Base-by-base conservation (phyloP, 2,888 invertebrate genomes). In the Pheosia tremula region DNA sequence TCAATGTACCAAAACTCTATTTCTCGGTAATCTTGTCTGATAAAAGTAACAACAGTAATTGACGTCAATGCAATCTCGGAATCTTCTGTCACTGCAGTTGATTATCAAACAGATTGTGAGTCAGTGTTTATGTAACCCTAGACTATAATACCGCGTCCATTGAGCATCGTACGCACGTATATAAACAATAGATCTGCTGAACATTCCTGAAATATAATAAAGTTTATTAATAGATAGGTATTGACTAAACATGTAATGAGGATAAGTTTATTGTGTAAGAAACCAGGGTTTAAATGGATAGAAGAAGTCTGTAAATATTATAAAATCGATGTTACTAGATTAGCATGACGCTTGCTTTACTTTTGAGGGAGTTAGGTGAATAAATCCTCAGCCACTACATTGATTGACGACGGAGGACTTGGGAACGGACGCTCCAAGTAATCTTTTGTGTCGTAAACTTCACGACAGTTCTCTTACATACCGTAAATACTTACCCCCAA, bases 91-190 rank as follows among this genome's bases (percentile, higher is more conserved):
- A 55, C 13, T 55, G 38, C 55, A 55, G 11, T 55, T 55, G 39
- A 55, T 55, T 55, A 55, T 39, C 55, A 55, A 6, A 37, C 37
- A n/a, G 39, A 55, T 55, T 13, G 55, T 78, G 78, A 77, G 61
- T 78, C 79, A 79, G 66, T 75, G 78, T 78, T 75, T 78, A 75
- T 64, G 61, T 63, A 63, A 56, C 63, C 57, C 61, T 62, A 60
- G 61, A 63, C 61, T 59, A 73, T 64, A 61, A 64, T 37, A 63
- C 63, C 50, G 62, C 37, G 24, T 65, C 58, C 64, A 68, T 67
- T 77, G 41, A 58, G 38, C 37, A 66, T 72, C 63, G 55, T 63
- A 63, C 63, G 52, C 10, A 58, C 54, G 53, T 53, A 58, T 13
- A 24, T 24, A 24, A 24, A 24, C 24, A 24, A 24, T 24, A 24